Evolutionary conservation across 2,888 invertebrate species (phyloP).

Genomic region (Leuctra nigra): DNA sequence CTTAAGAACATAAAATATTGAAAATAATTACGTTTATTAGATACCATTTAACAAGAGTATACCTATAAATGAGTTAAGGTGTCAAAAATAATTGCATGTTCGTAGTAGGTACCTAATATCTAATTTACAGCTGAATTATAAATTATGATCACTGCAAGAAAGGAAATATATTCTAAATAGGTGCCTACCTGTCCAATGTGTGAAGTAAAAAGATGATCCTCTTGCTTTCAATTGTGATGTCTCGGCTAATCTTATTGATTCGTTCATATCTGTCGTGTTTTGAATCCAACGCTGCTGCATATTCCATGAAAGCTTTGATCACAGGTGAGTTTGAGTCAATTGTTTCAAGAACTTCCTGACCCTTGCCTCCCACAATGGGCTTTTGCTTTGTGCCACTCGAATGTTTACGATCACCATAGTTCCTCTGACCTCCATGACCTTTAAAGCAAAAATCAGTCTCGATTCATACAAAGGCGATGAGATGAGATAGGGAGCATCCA

Average conservation of each 20-base stretch:
- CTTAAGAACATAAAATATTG: too few relatives aligned
- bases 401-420: neutral
- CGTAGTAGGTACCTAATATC: too few relatives aligned
- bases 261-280: constrained; percentile 80
- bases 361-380: constrained; percentile 41
- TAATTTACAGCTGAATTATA: too few relatives aligned
- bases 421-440: neutral
- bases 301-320: constrained; percentile 56
- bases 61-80: too few relatives aligned
- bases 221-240: constrained; percentile 86
- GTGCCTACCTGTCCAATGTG: constrained; percentile 53
- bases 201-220: constrained; percentile 81
- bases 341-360: constrained; percentile 40
- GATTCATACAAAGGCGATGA: too few relatives aligned
- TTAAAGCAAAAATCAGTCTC: too few relatives aligned
- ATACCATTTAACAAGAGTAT: too few relatives aligned
- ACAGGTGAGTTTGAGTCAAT: constrained; percentile 47
- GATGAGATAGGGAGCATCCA: too few relatives aligned
- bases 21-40: too few relatives aligned
- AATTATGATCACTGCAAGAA: too few relatives aligned
- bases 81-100: too few relatives aligned
- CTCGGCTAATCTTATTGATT: constrained; percentile 72
- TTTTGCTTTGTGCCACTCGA: constrained; percentile 29
- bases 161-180: constrained; percentile 28
- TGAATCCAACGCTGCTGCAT: constrained; percentile 58